A percentile compares a stretch with the other conserved stretches of the same genome.
Evolutionary conservation across 2,113 vertebrate genomes (phyloP).

Genomic region (Pseudorectes ferrugineus): DNA sequence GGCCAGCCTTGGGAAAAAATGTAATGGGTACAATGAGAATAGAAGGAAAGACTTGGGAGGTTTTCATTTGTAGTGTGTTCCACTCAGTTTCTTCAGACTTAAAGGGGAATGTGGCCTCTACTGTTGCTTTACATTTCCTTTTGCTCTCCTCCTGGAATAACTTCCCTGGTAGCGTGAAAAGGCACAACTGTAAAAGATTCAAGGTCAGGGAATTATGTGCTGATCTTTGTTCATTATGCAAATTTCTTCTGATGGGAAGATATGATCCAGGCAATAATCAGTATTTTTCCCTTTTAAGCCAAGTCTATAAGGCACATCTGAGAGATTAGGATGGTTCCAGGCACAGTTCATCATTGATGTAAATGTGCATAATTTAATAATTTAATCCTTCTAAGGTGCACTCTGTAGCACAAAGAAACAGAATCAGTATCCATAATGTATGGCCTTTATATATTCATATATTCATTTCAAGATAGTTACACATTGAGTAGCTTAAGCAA

Average conservation of each 20-base stretch:
- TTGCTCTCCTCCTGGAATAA: not conserved
- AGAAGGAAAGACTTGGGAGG: not conserved
- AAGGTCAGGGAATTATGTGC: slow-evolving; percentile 1
- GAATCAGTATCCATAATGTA: not conserved
- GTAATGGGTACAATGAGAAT: not conserved
- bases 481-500: not conserved
- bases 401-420: not conserved
- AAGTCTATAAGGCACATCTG: not conserved
- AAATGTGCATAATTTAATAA: slow-evolving; percentile 37
- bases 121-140: not conserved
- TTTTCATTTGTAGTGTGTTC: not conserved
- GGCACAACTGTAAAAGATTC: not conserved
- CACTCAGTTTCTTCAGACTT: not conserved
- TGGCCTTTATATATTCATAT: not conserved
- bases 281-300: not conserved
- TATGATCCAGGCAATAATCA: not conserved
- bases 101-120: not conserved
- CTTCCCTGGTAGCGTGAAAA: not conserved
- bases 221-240: slow-evolving; percentile 21
- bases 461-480: not conserved
- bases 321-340: not conserved
- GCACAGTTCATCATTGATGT: not conserved
- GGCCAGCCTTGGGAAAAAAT: not conserved
- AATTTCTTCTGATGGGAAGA: slow-evolving; percentile 16
- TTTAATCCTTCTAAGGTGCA: not conserved